Evolutionary conservation across 2,113 vertebrate genomes (phyloP).

Genomic region (Lethenteron reissneri): DNA sequence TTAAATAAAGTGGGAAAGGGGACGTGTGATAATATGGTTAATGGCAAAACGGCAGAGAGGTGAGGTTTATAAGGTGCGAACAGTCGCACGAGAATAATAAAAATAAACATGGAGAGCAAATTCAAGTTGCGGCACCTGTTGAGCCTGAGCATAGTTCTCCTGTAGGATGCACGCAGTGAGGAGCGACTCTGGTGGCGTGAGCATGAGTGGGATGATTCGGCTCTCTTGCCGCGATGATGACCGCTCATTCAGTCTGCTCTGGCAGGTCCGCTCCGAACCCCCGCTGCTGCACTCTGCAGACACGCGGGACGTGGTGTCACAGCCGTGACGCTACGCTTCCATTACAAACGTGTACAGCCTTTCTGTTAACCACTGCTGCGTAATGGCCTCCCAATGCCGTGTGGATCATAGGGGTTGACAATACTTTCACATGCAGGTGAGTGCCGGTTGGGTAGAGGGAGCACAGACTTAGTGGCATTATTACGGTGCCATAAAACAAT

Average conservation of each 20-base stretch:
- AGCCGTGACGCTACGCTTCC: not conserved
- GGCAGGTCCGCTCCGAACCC: conserved; percentile 22
- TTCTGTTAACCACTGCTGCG: not conserved
- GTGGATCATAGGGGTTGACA: too few species aligned
- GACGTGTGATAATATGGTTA: not conserved
- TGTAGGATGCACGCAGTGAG: conserved; percentile 62
- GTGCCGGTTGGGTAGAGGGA: too few species aligned
- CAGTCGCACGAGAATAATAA: not conserved
- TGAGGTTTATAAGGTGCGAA: not conserved
- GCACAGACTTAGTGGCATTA: too few species aligned
- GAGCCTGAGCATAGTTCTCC: conserved; percentile 67
- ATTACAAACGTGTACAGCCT: not conserved
- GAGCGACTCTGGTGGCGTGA: conserved; percentile 77
- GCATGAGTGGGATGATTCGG: conserved; percentile 61
- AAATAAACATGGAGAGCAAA: not conserved
- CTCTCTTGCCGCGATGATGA: conserved; percentile 20
- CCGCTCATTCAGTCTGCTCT: conserved; percentile 21
- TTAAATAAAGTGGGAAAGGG: not conserved
- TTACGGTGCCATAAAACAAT: too few species aligned
- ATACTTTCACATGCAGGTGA: too few species aligned
- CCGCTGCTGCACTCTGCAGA: conserved; percentile 33
- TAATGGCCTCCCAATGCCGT: not conserved
- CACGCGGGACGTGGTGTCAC: not conserved
- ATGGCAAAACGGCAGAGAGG: not conserved
- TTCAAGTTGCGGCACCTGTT: conserved; percentile 30